Evolutionary conservation across 2,888 invertebrate species (phyloP), one percentile per base, ranked within the genome.

Genomic region (Tanytarsus gracilentus): DNA sequence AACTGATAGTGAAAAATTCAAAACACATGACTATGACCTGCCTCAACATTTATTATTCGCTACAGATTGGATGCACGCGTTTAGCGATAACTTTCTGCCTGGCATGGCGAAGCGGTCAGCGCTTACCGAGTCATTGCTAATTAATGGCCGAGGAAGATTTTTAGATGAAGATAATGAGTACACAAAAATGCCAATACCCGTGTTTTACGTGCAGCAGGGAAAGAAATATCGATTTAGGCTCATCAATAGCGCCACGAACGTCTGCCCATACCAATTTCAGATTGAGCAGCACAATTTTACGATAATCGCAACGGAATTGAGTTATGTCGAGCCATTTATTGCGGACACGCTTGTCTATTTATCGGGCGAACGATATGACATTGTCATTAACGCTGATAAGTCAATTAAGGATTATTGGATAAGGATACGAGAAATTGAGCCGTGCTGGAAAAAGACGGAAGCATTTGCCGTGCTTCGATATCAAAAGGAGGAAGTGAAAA

Each of bases 291-390:
- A 59, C 14, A 48, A 49, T 33, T 30, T 59, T 18, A 59, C 44
- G 9, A 23, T 59, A 4, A 59, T 59, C 18, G 44, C 58, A 30
- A 59, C 49, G n/a, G 58, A 59, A 14, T 26, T 59, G 11, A 48
- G 48, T 18, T 29, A 48, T 21, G 23, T 59, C 2, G 29, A 48
- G 30, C 58, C 58, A 9, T 9, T 30, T 16, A 14, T 30, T 1
- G 30, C 40, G 18, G 23, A 72, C 36, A 68, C 70, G 1, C 64
- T 72, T 27, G 69, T 76, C 26, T 69, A 74, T 61, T 74, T 72
- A 63, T 74, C 75, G 8, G 78, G 78, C 2, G 77, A 78, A 63
- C 66, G 77, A 59, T 76, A 70, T 67, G 77, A 77, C 64, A 72
- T 77, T 55, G 71, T 77, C 18, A 62, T 77, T 6, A 63, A 66